A percentile compares a stretch with the other conserved stretches of the same genome.
phyloP scores from a whole-genome alignment of 2,888 invertebrate genomes.

The Dicranocentrus wangi region DNA sequence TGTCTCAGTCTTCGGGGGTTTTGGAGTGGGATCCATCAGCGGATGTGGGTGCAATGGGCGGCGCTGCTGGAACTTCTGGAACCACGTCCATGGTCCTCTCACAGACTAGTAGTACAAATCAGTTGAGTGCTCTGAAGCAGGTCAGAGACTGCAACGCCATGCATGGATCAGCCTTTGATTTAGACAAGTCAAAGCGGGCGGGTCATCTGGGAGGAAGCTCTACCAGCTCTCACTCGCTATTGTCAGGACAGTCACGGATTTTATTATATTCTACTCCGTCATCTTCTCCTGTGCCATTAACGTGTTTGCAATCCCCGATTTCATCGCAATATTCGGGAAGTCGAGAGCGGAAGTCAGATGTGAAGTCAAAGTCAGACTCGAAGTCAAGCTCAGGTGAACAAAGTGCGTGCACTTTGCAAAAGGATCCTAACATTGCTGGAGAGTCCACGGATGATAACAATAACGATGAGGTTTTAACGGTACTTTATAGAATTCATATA shows the following conservation, averaged over 20 bases:
- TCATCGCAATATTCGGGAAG: background rate
- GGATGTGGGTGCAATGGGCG: slow-evolving; percentile 59
- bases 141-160: background rate
- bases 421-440: background rate
- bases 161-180: background rate
- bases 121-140: background rate
- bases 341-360: no score
- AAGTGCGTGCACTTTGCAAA: background rate
- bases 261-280: slow-evolving; percentile 37
- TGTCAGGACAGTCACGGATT: no score
- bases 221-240: background rate
- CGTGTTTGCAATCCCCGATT: slow-evolving; percentile 22
- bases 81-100: background rate
- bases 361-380: no score
- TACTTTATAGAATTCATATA: background rate
- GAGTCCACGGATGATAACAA: slow-evolving; percentile 7
- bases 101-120: no score
- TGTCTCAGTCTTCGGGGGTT: slow-evolving; percentile 58
- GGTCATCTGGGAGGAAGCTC: background rate
- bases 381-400: background rate
- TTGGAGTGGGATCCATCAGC: slow-evolving; percentile 71
- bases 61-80: background rate
- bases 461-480: slow-evolving; percentile 5
- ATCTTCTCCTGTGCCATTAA: slow-evolving; percentile 7
- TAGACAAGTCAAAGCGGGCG: slow-evolving; percentile 14